These are phyloP conservation scores for Callorhinus ursinus DNA, from an alignment of 2,113 vertebrate species.

Conservation along the genomic window DNA sequence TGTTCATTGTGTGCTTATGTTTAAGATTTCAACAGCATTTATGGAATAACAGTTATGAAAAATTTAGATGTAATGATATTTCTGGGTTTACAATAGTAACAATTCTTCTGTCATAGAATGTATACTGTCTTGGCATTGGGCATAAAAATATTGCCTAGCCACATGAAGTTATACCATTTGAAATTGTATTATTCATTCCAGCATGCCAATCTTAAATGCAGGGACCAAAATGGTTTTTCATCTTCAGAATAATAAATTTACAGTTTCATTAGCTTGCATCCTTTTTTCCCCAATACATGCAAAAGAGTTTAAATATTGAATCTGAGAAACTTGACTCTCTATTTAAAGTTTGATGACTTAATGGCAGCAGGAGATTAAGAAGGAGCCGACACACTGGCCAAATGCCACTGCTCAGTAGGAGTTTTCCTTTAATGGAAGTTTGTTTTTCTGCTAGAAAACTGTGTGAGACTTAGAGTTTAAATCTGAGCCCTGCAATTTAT, in stretches of 20 bases:
- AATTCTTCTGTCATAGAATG: neutral
- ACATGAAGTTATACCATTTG: neutral
- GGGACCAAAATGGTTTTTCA: neutral
- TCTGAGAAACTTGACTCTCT: neutral
- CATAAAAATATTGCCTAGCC: neutral
- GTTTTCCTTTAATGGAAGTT: slow-evolving; percentile 24
- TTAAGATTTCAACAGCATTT: slow-evolving; percentile 11
- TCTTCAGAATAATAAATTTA: slow-evolving; percentile 35
- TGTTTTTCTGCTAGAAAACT: neutral
- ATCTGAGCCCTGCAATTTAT: neutral
- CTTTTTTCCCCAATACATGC: neutral
- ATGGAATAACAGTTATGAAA: neutral
- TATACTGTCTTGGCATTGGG: neutral
- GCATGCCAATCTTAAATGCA: neutral
- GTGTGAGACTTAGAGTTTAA: neutral
- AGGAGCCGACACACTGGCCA: neutral
- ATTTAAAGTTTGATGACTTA: neutral
- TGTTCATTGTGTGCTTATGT: neutral
- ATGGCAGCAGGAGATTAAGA: slow-evolving; percentile 1
- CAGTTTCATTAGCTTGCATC: neutral
- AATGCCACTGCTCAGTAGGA: neutral
- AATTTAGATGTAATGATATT: neutral
- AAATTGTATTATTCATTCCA: neutral
- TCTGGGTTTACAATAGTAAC: neutral
- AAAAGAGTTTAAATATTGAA: slow-evolving; percentile 36